A percentile compares a stretch with the other conserved stretches of the same genome.
phyloP scores from a whole-genome alignment of 2,888 invertebrate species.

The Lottia gigantea region DNA sequence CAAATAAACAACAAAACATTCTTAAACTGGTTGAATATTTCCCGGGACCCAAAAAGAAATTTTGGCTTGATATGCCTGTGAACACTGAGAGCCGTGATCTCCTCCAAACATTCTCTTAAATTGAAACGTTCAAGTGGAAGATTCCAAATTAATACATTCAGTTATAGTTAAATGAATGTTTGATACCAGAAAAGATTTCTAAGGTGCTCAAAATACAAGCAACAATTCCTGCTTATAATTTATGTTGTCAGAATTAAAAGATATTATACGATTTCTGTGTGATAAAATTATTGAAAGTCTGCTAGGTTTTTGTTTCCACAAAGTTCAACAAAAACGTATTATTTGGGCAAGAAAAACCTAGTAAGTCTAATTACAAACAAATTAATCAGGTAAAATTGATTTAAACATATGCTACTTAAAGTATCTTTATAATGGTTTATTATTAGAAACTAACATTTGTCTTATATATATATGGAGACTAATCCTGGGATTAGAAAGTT shows the following conservation, averaged over 20 bases:
- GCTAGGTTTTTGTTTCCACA: not conserved
- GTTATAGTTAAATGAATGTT: not conserved
- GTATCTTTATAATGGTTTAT: not conserved
- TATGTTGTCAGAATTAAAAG: too few relatives aligned
- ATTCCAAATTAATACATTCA: not conserved
- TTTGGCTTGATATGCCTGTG: not conserved
- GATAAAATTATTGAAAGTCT: not conserved
- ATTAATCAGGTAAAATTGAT: not conserved
- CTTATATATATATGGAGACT: not conserved
- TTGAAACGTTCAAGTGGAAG: not conserved
- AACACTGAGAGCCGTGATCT: not conserved
- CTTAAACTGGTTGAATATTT: not conserved
- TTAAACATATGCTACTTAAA: not conserved
- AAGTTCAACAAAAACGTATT: not conserved
- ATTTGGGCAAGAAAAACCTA: not conserved
- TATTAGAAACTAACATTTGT: not conserved
- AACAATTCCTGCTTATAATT: too few relatives aligned
- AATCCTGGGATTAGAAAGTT: not conserved
- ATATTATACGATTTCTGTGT: not conserved
- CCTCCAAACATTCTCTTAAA: not conserved
- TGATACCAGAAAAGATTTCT: too few relatives aligned
- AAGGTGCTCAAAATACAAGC: too few relatives aligned
- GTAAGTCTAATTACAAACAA: not conserved
- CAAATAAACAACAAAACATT: too few relatives aligned
- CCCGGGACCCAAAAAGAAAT: not conserved